These are phyloP conservation scores for Crotalus tigris DNA, from an alignment of 2,113 vertebrate genomes.

Conservation along the genomic window DNA sequence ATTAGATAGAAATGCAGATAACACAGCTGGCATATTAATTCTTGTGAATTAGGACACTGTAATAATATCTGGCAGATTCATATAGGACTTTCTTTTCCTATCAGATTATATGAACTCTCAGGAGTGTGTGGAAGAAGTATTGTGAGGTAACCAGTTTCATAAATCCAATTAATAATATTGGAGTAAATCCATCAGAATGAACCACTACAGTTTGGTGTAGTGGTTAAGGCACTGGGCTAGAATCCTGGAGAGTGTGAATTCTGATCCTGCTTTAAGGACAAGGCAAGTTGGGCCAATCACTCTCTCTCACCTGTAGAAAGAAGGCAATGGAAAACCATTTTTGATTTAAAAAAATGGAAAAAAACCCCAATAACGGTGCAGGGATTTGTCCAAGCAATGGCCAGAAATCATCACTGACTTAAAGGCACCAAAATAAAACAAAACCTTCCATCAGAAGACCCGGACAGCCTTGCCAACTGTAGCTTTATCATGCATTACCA, in stretches of 20 bases:
- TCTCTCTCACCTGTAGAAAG: background rate
- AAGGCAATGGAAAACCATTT: background rate
- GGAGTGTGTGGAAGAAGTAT: background rate
- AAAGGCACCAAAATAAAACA: background rate
- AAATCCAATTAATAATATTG: background rate
- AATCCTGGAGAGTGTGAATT: background rate
- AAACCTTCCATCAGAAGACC: background rate
- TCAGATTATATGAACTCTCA: background rate
- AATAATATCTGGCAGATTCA: background rate
- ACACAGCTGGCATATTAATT: background rate
- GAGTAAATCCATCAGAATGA: background rate
- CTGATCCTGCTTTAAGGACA: background rate
- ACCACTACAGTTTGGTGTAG: background rate
- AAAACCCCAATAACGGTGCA: background rate
- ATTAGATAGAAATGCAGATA: background rate
- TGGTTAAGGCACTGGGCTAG: background rate
- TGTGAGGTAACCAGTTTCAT: background rate
- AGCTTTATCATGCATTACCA: background rate
- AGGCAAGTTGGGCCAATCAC: background rate
- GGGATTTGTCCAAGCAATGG: background rate
- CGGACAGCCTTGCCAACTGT: background rate
- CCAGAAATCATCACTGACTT: background rate
- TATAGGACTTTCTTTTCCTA: background rate
- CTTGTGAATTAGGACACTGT: background rate
- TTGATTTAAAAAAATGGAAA: background rate